These are phyloP conservation scores for Echinarachnius parma DNA, from an alignment of 53 echinoderm and acorn worm species.

Conservation along the genomic window DNA sequence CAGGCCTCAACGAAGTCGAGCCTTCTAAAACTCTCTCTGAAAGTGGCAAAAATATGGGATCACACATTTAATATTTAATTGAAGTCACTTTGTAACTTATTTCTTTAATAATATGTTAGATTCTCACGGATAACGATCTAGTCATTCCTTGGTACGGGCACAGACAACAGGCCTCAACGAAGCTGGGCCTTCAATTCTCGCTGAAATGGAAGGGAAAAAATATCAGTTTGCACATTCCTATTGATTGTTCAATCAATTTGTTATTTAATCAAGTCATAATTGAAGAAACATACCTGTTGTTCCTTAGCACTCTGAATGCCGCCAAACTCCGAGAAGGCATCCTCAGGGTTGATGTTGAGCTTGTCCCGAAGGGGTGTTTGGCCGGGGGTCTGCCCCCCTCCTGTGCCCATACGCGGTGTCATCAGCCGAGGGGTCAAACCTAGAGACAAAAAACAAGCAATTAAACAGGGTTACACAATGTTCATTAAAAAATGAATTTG, in stretches of 20 bases:
- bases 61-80: too few species aligned
- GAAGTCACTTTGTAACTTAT: too few species aligned
- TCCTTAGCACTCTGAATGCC: constrained; percentile 65
- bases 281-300: constrained; percentile 70
- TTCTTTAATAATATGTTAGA: too few species aligned
- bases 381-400: constrained; percentile 78
- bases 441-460: too few species aligned
- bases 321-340: constrained; percentile 75
- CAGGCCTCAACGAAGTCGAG: constrained; percentile 66
- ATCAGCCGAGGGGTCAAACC: constrained; percentile 92
- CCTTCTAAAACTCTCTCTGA: constrained; percentile 82
- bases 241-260: too few species aligned
- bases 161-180: constrained; percentile 62
- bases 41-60: too few species aligned
- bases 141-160: constrained; percentile 86
- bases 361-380: constrained; percentile 90
- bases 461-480: too few species aligned
- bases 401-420: constrained; percentile 69
- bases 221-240: too few species aligned
- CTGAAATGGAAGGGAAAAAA: too few species aligned
- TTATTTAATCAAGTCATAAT: too few species aligned
- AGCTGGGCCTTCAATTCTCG: constrained; percentile 74
- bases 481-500: too few species aligned
- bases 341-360: constrained; percentile 95
- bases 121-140: constrained; percentile 93